phyloP scores from a whole-genome alignment of 2,888 invertebrate genomes.

The Hololepta plana region DNA sequence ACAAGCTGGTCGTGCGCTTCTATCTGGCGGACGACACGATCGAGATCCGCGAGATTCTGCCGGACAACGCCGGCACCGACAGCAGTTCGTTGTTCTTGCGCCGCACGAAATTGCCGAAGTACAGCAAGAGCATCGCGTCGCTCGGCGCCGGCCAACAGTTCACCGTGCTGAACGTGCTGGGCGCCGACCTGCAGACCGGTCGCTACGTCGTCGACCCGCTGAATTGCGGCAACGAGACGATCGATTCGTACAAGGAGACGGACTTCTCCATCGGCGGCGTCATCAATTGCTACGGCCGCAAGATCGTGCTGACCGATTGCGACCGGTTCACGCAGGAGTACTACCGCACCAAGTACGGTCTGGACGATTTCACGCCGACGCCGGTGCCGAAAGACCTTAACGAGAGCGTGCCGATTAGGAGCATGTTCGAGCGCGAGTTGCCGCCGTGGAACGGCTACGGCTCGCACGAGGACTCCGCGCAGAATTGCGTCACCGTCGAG shows the following conservation, averaged over 20 bases:
- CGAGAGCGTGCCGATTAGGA: neutral
- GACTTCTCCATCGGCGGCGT: slow-evolving; percentile 71
- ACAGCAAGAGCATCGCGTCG: slow-evolving; percentile 25
- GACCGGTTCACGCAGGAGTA: slow-evolving; percentile 75
- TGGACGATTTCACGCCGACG: slow-evolving; percentile 46
- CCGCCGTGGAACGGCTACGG: slow-evolving; percentile 90
- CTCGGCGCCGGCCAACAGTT: slow-evolving; percentile 32
- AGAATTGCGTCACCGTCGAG: slow-evolving; percentile 65
- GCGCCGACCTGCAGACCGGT: slow-evolving; percentile 30
- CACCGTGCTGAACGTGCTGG: slow-evolving; percentile 45
- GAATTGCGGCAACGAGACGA: slow-evolving; percentile 29
- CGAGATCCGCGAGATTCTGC: slow-evolving; percentile 61
- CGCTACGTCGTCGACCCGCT: slow-evolving; percentile 40
- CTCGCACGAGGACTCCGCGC: slow-evolving; percentile 74
- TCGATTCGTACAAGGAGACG: slow-evolving; percentile 41
- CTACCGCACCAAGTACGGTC: slow-evolving; percentile 34
- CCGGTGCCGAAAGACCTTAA: slow-evolving; percentile 24
- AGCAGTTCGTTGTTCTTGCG: slow-evolving; percentile 54
- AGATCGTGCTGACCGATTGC: slow-evolving; percentile 63
- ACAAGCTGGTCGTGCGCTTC: slow-evolving; percentile 64
- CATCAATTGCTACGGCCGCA: slow-evolving; percentile 66
- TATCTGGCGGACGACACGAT: slow-evolving; percentile 79
- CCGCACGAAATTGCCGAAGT: slow-evolving; percentile 62
- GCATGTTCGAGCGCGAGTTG: slow-evolving; percentile 30
- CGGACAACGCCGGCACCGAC: slow-evolving; percentile 51